These are phyloP conservation scores for Anagyrus pseudococci DNA, from an alignment of 2,888 invertebrate genomes.

Conservation along the genomic window DNA sequence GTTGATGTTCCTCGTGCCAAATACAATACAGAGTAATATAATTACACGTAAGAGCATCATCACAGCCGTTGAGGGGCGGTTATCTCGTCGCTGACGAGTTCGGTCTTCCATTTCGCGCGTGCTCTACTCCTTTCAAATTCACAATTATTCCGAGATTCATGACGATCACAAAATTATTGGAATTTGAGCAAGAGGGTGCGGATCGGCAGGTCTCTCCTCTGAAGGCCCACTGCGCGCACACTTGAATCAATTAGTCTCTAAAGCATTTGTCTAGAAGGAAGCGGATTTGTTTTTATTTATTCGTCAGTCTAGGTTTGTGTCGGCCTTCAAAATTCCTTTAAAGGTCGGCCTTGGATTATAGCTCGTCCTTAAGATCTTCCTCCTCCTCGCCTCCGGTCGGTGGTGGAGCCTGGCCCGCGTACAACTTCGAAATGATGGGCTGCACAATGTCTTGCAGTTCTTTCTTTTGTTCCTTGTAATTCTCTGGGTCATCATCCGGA, in stretches of 20 bases:
- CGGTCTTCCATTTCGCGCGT: constrained; percentile 13
- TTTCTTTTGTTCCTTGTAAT: constrained; percentile 94
- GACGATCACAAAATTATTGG: not conserved
- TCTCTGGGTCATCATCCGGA: constrained; percentile 89
- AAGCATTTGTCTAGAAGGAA: constrained; percentile 48
- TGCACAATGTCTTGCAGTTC: constrained; percentile 93
- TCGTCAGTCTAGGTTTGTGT: constrained; percentile 53
- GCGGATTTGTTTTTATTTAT: constrained; percentile 39
- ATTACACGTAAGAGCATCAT: constrained; percentile 39
- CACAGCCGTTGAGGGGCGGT: constrained; percentile 40
- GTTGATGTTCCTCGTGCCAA: constrained; percentile 42
- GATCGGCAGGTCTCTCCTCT: not conserved
- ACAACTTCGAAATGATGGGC: constrained; percentile 96
- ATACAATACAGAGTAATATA: constrained; percentile 43
- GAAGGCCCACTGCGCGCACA: not conserved
- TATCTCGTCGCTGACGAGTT: constrained; percentile 31
- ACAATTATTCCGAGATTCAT: not conserved
- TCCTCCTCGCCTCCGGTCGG: constrained; percentile 77
- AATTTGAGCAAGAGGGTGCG: constrained; percentile 8
- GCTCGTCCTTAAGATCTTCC: constrained; percentile 84
- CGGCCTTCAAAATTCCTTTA: constrained; percentile 56
- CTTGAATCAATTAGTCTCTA: constrained; percentile 42
- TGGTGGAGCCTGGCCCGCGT: constrained; percentile 83
- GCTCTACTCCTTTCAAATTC: constrained; percentile 1
- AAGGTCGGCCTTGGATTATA: constrained; percentile 78